Base-by-base conservation (phyloP, 2,113 vertebrate species). In the Euleptes europaea region DNA sequence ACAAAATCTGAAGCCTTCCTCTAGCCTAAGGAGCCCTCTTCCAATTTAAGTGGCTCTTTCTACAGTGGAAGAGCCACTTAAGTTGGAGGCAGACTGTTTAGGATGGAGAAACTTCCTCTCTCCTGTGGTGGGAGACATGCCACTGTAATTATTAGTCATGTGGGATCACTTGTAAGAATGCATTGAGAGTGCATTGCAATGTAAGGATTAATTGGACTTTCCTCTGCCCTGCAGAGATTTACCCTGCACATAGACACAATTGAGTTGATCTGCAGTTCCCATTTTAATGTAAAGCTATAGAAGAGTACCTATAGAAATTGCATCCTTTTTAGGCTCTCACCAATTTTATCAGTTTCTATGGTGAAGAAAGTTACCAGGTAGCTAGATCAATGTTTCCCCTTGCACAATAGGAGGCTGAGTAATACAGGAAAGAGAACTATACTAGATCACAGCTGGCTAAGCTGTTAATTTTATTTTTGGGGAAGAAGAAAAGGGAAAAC, bases 401-500 rank as follows among this genome's bases (percentile, higher is more conserved):
- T 78, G 73, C 71, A 89, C 35, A 49, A 60, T 49, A 63, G 51
- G 76, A 69, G 69, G 80, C 73, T 80, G 88, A 89, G 90, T 88
- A 91, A 88, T 87, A 90, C 89, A 82, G 69, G 79, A 92, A 89
- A 82, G 72, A 87, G 70, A 47, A 31, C 40, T 63, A 13, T 60
- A 70, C 88, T 73, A 33, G 79, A 86, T 85, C 23, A 76, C 12
- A 76, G 44, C 83, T 92, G 82, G 40, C 33, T 79, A 87, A 84
- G 19, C 76, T 73, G 75, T 70, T 84, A 86, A 70, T 70, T 73
- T 40, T 86, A 38, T 88, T 54, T 84, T 87, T 88, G 72, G 85
- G 19, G 9, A 84, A 88, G 88, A 86, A 89, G 63, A 54, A 85
- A 78, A 85, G 81, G 85, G 63, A 76, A 90, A 92, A 91, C 82